Base-by-base conservation (phyloP, 1,140 invertebrate genomes). In the Drosophila bipectinata region DNA sequence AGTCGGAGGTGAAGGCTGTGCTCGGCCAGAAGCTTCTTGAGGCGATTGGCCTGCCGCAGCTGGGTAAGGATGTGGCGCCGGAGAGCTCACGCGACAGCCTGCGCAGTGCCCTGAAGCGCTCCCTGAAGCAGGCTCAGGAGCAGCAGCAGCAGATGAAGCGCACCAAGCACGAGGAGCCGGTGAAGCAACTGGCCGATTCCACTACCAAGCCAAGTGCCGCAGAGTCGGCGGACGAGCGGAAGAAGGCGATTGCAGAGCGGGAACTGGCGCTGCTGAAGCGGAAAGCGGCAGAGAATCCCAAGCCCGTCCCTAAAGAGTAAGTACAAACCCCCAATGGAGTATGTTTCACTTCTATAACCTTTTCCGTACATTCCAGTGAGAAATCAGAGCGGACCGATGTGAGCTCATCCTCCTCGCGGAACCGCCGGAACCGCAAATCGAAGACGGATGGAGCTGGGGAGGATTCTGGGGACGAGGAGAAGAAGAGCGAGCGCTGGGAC, bases 11-110 rank as follows among this genome's bases (percentile, higher is more conserved):
- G 0, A 91, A 91, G 44, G 60, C 90, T 24, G 79, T 72, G 4
- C 73, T 91, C 1, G 90, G 90, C 0, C 82, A 91, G 63, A 91
- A 91, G 58, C 71, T 91, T 3, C 34, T 91, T n/a, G 82, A 91
- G 53, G 90, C 90, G 0, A 88, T 91, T 9, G 90, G 90, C 0
- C 45, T 91, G 10, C 85, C 84, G 4, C 87, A 84, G 39, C 21
- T 51, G 9, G 78, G 72, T 0, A 79, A 79, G 21, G 55, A 77
- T 28, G 57, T 68, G 0, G 56, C 75, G 14, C 51, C 79, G 3
- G 82, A 87, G 63, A 77, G 41, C 47, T 79, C 83, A 7, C 72
- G 83, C 0, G 79, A 88, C 18, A 73, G 76, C 15, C 66, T 91
- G 7, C 74, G 90, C 12, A 87, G 76, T 24, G 90, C 89, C n/a